Evolutionary conservation across 2,888 invertebrate genomes (phyloP).

Genomic region (Euplagia quadripunctaria): DNA sequence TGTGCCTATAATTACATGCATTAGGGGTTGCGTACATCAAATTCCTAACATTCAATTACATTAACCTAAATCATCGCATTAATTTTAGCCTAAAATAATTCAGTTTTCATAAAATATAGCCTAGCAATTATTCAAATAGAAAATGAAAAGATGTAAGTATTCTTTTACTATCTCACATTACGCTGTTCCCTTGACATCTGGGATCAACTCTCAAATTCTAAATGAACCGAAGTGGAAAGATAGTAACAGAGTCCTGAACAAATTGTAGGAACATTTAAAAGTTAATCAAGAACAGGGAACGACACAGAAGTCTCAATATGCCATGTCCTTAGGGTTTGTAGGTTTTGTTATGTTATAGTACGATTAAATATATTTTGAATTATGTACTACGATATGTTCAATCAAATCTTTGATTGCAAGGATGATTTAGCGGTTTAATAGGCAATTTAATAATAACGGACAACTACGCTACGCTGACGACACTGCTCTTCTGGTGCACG

Average conservation of each 20-base stretch:
- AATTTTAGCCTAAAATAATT: background rate
- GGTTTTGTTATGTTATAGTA: no score
- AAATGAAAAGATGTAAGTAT: background rate
- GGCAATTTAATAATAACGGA: no score
- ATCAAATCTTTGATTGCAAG: background rate
- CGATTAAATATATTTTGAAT: background rate
- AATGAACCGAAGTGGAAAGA: slow-evolving; percentile 19
- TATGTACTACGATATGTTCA: background rate
- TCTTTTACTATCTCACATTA: background rate
- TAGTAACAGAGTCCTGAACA: slow-evolving; percentile 13
- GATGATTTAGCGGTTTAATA: background rate
- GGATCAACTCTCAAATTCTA: slow-evolving; percentile 11
- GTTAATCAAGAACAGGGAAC: slow-evolving; percentile 2
- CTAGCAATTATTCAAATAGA: background rate
- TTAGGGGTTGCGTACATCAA: no score
- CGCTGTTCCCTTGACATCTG: slow-evolving; percentile 4
- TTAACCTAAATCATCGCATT: background rate
- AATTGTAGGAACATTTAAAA: slow-evolving; percentile 19
- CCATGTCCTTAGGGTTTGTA: background rate
- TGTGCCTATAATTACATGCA: no score
- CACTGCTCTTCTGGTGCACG: no score
- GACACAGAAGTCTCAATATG: slow-evolving; percentile 6
- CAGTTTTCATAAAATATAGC: background rate
- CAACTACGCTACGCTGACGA: no score
- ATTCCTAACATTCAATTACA: background rate